Evolutionary conservation across 2,888 invertebrate genomes (phyloP), one percentile per base, ranked within the genome.

Genomic region (Sabellastarte sp.): DNA sequence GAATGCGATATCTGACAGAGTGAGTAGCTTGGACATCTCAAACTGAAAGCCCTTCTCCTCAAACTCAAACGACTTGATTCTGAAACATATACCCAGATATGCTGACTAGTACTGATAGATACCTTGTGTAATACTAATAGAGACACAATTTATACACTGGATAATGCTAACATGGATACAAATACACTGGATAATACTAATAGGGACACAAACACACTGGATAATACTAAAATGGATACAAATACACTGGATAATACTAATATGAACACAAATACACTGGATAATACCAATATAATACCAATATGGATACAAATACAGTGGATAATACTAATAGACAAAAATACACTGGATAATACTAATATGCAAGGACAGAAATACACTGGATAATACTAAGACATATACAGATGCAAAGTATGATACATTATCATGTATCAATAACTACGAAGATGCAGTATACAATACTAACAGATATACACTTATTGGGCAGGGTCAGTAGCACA

Each of bases 1-100:
- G 57, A 80, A 68, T 5, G 77, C 80, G 71, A 78, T 79, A 71
- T 82, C 78, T 29, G 79, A 76, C 65, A 82, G 67, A 2, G 80
- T 77, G 63, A 84, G 69, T 10, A 77, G 59, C 61, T 77, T 73
- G 5, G 83, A 82, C 50, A 84, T 77, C 33, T 82, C 83, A 76
- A 84, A 84, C n/a, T 73, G 73, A 66, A 82, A 75, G 4, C 77
- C 77, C 32, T 70, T 69, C 63, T 79, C 77, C 15, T 68, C 59
- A 67, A 83, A 84, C 70, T 81, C 80, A 75, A 75, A 79, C 1
- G 70, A 71, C 66, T 80, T 83, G 56, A 82, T 79, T 63, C 84
- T 83, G 71, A 50, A 67, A 72, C 52, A 32, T 55, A 41, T 41
- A 41, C 10, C 20, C 10, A 41, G 10, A n/a, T n/a, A n/a, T n/a